Percentiles rank a stretch among this genome's conserved stretches.
Conservation (phyloP, 2,888 invertebrate genomes). For the Drosophila formosana region DNA sequence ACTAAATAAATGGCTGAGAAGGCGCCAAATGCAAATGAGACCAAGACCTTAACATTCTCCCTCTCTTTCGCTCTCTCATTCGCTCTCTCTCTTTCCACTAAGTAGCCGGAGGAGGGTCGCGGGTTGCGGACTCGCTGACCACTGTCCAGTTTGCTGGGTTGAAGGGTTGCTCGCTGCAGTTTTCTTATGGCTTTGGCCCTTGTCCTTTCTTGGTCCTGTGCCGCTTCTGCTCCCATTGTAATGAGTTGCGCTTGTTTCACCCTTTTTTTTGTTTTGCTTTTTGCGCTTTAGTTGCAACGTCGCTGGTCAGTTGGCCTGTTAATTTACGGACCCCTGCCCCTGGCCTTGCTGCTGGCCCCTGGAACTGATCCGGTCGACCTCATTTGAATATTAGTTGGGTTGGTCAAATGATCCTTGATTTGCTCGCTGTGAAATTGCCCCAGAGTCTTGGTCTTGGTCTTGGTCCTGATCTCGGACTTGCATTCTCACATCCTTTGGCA, state of each 20-base stretch:
- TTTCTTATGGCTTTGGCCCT: conserved; percentile 25
- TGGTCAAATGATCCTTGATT: conserved; percentile 68
- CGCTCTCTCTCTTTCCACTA: conserved; percentile 5
- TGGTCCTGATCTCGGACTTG: conserved; percentile 11
- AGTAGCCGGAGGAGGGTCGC: conserved; percentile 40
- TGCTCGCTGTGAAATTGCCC: conserved; percentile 63
- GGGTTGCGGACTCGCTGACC: conserved; percentile 40
- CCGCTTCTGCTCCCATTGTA: conserved; percentile 63
- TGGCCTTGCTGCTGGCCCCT: conserved; percentile 34
- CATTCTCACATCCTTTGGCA: conserved; percentile 78
- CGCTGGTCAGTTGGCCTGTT: conserved; percentile 54
- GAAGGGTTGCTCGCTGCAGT: conserved; percentile 56
- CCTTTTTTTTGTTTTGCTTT: not conserved
- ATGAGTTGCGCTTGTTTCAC: conserved; percentile 59
- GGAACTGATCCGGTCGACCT: conserved; percentile 74
- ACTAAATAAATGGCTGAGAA: conserved; percentile 61
- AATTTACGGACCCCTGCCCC: conserved; percentile 48
- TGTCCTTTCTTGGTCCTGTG: conserved; percentile 2
- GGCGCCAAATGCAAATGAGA: conserved; percentile 71
- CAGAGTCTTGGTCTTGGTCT: conserved; percentile 12
- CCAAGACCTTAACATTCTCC: not conserved
- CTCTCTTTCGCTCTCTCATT: conserved; percentile 5
- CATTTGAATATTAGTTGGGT: conserved; percentile 81
- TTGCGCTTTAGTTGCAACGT: conserved; percentile 33
- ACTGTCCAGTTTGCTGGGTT: conserved; percentile 47